Conservation (phyloP, 2,113 vertebrate species). For the Tragelaphus imberbis region DNA sequence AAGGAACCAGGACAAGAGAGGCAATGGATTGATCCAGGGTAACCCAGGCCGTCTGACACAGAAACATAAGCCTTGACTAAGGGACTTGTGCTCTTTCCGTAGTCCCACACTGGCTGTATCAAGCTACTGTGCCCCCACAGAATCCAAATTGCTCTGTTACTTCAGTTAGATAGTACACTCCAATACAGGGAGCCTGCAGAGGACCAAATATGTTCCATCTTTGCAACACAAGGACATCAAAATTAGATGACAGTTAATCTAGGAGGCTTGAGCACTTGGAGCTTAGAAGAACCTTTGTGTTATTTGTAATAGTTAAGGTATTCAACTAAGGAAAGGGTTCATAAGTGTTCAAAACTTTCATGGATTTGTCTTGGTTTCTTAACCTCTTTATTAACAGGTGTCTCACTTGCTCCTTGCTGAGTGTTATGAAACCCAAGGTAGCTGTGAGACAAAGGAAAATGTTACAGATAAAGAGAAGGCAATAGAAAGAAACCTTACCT, state of each 20-base stretch:
- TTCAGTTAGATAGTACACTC: neutral
- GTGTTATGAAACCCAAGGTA: neutral
- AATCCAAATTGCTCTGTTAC: neutral
- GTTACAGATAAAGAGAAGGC: neutral
- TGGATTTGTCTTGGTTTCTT: neutral
- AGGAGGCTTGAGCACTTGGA: neutral
- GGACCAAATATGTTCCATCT: neutral
- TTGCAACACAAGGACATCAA: neutral
- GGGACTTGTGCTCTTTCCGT: neutral
- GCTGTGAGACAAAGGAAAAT: neutral
- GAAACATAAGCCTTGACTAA: neutral
- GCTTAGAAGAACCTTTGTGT: neutral
- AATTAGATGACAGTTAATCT: neutral
- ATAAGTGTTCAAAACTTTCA: neutral
- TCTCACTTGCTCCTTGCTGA: neutral
- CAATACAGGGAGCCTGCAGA: neutral
- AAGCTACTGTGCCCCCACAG: neutral
- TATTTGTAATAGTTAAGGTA: neutral
- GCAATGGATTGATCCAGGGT: neutral
- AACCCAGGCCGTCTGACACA: neutral
- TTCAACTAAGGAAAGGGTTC: neutral
- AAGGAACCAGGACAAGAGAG: neutral
- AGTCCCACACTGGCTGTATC: neutral
- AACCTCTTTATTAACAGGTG: neutral
- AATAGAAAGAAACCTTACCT: neutral